Evolutionary conservation across 2,888 invertebrate genomes (phyloP).

Genomic region (Sarcophaga rosellei): DNA sequence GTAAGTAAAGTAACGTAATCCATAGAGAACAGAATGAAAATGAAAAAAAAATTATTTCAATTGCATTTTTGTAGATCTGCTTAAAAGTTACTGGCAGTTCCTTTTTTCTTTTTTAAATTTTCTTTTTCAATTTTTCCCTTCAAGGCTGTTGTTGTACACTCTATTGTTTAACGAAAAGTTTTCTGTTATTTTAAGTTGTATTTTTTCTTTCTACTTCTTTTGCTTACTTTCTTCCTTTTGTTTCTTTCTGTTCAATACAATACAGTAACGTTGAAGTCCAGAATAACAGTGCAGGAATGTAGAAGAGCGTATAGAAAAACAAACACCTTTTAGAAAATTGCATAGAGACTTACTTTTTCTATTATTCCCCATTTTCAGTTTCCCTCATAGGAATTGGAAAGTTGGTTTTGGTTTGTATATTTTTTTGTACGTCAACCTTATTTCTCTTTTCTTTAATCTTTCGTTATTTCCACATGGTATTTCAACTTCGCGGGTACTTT

Average conservation of each 20-base stretch:
- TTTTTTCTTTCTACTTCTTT: slow-evolving; percentile 21
- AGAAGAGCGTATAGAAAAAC: not conserved
- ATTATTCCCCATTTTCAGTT: slow-evolving; percentile 40
- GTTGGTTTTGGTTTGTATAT: slow-evolving; percentile 44
- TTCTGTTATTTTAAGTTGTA: slow-evolving; percentile 49
- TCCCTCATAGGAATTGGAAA: slow-evolving; percentile 54
- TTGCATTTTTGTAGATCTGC: slow-evolving; percentile 25
- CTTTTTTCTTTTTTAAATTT: not conserved
- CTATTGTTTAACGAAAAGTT: slow-evolving; percentile 55
- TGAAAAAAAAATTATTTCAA: not conserved
- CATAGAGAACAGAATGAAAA: not conserved
- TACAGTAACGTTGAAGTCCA: slow-evolving; percentile 23
- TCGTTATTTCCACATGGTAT: not conserved
- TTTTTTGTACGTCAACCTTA: slow-evolving; percentile 47
- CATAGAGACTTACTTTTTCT: slow-evolving; percentile 45
- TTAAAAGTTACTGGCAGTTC: slow-evolving; percentile 83
- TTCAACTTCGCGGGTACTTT: no score
- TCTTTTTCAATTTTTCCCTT: not conserved
- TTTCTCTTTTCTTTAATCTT: slow-evolving; percentile 32
- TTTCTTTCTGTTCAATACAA: slow-evolving; percentile 36
- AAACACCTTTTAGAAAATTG: slow-evolving; percentile 70
- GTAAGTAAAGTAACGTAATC: slow-evolving; percentile 81
- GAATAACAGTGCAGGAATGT: not conserved
- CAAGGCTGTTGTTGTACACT: not conserved
- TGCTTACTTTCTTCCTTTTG: slow-evolving; percentile 23